Conservation (phyloP, 2,888 invertebrate species). For the Helleia helle region DNA sequence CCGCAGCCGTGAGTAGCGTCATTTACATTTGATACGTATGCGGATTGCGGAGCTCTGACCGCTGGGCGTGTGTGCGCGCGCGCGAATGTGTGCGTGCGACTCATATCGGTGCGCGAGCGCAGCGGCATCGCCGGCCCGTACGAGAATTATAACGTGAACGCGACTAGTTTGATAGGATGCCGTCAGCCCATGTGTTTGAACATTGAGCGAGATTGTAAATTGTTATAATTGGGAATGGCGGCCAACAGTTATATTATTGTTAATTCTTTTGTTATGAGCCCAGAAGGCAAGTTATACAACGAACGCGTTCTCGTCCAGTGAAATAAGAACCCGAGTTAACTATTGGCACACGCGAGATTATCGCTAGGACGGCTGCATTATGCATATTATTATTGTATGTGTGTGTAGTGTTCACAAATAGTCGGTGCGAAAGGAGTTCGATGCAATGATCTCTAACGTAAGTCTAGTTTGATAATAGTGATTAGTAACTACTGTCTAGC, state of each 20-base stretch:
- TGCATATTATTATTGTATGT: conserved; percentile 50
- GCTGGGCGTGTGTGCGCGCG: conserved; percentile 36
- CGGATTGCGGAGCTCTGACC: conserved; percentile 19
- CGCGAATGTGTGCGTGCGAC: conserved; percentile 34
- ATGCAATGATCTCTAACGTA: conserved; percentile 59
- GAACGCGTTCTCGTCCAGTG: conserved; percentile 43
- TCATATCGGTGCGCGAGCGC: conserved; percentile 58
- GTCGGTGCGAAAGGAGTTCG: conserved; percentile 55
- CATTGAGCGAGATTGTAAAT: conserved; percentile 63
- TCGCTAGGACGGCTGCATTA: conserved; percentile 51
- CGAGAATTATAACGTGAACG: conserved; percentile 66
- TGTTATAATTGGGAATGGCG: conserved; percentile 69
- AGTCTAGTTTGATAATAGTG: conserved; percentile 35
- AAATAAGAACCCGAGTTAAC: conserved; percentile 39
- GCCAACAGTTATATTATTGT: conserved; percentile 56
- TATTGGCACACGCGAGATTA: conserved; percentile 43
- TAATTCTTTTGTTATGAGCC: conserved; percentile 50
- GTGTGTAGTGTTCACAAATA: conserved; percentile 68
- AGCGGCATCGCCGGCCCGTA: conserved; percentile 48
- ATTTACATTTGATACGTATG: conserved; percentile 35
- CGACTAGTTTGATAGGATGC: conserved; percentile 59
- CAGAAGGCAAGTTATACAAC: conserved; percentile 47
- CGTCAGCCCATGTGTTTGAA: conserved; percentile 59
- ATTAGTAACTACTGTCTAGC: not conserved
- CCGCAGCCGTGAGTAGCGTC: conserved; percentile 32